Evolutionary conservation across 2,888 invertebrate genomes (phyloP).

Genomic region (Alloplasta piceator): DNA sequence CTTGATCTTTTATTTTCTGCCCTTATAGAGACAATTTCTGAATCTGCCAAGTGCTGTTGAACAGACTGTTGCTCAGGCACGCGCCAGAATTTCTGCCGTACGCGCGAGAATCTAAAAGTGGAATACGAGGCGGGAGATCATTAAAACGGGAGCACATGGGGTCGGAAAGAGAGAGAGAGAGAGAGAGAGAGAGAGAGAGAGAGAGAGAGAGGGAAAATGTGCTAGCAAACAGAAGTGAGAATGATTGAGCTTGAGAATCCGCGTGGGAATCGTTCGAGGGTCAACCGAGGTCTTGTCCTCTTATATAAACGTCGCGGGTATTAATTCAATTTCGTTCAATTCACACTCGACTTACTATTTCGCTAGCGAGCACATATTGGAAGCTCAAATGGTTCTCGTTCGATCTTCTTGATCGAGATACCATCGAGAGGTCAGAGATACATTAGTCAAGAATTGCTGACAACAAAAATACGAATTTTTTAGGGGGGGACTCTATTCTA

Average conservation of each 20-base stretch:
- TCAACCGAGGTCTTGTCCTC: conserved; percentile 60
- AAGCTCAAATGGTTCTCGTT: not conserved
- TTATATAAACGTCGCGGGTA: conserved; percentile 49
- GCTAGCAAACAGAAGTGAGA: conserved; percentile 29
- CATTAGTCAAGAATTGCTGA: not conserved
- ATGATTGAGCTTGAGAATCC: conserved; percentile 54
- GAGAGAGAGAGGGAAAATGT: conserved; percentile 16
- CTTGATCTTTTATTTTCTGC: not conserved
- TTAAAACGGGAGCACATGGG: conserved; percentile 37
- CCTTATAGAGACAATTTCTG: not conserved
- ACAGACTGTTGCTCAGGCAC: conserved; percentile 35
- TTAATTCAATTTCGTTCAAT: conserved; percentile 65
- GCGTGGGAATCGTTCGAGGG: conserved; percentile 72
- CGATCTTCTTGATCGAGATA: conserved; percentile 20
- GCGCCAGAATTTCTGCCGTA: conserved; percentile 22
- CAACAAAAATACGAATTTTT: not conserved
- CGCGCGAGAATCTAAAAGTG: conserved; percentile 38
- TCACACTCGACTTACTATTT: conserved; percentile 50
- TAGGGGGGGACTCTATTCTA: no score
- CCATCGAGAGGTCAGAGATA: conserved; percentile 41
- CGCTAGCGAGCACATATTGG: conserved; percentile 26
- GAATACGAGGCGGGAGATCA: conserved; percentile 53
- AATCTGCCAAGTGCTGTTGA: conserved; percentile 44
- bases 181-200: conserved; percentile 13
- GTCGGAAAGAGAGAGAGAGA: conserved; percentile 18